Evolutionary conservation across 2,888 invertebrate species (phyloP).

Genomic region (Pseudococcus jackbeardsleyi): DNA sequence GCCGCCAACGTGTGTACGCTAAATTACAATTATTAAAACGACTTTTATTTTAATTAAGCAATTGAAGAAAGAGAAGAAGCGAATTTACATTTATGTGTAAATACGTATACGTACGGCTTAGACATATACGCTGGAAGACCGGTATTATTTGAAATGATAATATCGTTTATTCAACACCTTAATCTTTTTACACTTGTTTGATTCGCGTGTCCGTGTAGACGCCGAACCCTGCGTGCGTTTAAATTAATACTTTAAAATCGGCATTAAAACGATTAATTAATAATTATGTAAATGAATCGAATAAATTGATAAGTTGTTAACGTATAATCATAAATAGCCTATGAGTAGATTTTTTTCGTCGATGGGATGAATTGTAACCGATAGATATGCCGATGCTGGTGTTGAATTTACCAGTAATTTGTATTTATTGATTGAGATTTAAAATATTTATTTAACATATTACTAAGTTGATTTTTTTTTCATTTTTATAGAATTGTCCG

Average conservation of each 20-base stretch:
- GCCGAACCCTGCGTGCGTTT: background rate
- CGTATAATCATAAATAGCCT: constrained; percentile 27
- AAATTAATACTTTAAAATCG: constrained; percentile 47
- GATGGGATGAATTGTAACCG: too few species aligned
- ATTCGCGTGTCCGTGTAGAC: constrained; percentile 22
- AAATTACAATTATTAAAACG: constrained; percentile 42
- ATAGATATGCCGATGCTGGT: too few species aligned
- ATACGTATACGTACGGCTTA: background rate
- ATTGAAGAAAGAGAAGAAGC: constrained; percentile 28
- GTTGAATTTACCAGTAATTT: too few species aligned
- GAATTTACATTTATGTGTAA: constrained; percentile 42
- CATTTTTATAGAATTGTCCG: background rate
- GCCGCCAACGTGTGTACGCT: background rate
- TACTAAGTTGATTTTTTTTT: too few species aligned
- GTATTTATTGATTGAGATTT: too few species aligned
- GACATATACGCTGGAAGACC: background rate
- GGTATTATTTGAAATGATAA: constrained; percentile 45
- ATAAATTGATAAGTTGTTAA: constrained; percentile 45
- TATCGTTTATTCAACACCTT: constrained; percentile 37
- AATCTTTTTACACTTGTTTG: constrained; percentile 2
- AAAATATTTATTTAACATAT: too few species aligned
- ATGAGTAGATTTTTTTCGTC: background rate
- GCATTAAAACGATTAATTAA: constrained; percentile 33
- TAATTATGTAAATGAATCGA: constrained; percentile 42
- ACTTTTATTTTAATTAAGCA: constrained; percentile 41